phyloP scores from a whole-genome alignment of 2,888 invertebrate species.

The Caenorhabditis sinica region DNA sequence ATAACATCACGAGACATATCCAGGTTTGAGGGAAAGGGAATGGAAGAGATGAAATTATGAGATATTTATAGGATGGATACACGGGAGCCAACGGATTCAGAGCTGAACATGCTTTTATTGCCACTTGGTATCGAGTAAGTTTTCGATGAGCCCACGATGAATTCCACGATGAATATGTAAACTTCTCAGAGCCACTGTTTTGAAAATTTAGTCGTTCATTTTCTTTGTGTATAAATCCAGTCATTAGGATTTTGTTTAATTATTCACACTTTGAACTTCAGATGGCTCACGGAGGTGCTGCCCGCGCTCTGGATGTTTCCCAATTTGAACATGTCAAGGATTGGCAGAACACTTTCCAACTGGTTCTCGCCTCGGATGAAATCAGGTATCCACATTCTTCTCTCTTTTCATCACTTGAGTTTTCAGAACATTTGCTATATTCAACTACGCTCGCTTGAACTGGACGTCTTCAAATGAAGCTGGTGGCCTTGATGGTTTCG shows the following conservation, averaged over 20 bases:
- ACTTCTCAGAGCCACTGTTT: too few relatives aligned
- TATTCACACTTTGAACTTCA: slow-evolving; percentile 68
- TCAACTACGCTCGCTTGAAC: slow-evolving; percentile 93
- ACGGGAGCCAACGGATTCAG: slow-evolving; percentile 78
- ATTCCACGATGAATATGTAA: too few relatives aligned
- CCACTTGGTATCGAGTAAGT: slow-evolving; percentile 78
- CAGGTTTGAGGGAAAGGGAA: slow-evolving; percentile 57
- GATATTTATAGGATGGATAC: slow-evolving; percentile 68
- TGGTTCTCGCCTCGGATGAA: slow-evolving; percentile 94
- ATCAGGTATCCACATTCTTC: slow-evolving; percentile 87
- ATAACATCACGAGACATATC: slow-evolving; percentile 79
- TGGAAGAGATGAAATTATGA: background rate
- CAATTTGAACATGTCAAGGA: slow-evolving; percentile 80
- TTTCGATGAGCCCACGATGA: too few relatives aligned
- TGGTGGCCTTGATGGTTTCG: slow-evolving; percentile 85
- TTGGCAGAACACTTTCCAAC: slow-evolving; percentile 94
- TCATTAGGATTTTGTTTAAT: background rate
- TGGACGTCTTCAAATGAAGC: slow-evolving; percentile 96
- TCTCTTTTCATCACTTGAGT: background rate
- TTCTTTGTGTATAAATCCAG: too few relatives aligned
- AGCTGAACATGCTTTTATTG: slow-evolving; percentile 80
- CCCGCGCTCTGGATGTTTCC: slow-evolving; percentile 78
- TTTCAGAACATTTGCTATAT: slow-evolving; percentile 91
- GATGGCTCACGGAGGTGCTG: slow-evolving; percentile 81
- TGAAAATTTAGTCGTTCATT: too few relatives aligned